phyloP scores from a whole-genome alignment of 2,888 invertebrate genomes.

The Ennomos quercinarius region DNA sequence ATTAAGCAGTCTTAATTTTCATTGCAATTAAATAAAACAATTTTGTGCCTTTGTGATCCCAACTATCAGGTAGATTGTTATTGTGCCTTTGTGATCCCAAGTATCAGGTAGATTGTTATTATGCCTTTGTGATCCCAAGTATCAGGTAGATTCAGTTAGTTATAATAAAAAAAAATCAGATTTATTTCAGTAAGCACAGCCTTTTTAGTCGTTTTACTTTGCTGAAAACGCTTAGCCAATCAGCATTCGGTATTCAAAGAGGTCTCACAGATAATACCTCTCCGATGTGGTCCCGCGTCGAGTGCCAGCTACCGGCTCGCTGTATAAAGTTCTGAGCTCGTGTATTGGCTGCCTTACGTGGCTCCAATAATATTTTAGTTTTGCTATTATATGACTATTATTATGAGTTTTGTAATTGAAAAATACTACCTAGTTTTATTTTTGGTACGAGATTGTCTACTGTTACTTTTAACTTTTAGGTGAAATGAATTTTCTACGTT shows the following conservation, averaged over 20 bases:
- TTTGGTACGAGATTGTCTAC: too few species aligned
- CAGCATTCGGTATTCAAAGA: slow-evolving; percentile 23
- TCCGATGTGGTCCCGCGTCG: slow-evolving; percentile 1
- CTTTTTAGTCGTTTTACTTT: slow-evolving; percentile 1
- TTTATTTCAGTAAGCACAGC: slow-evolving; percentile 5
- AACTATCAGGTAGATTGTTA: too few species aligned
- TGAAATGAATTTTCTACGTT: too few species aligned
- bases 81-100: too few species aligned
- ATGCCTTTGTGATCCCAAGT: too few species aligned
- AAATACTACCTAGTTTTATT: too few species aligned
- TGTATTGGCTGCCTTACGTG: slow-evolving; percentile 1
- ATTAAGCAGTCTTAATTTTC: not conserved
- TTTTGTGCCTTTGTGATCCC: too few species aligned
- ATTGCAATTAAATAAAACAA: too few species aligned
- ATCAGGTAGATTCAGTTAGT: too few species aligned
- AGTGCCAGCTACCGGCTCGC: not conserved
- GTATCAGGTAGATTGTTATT: too few species aligned
- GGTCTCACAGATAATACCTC: slow-evolving; percentile 13
- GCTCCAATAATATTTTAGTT: not conserved
- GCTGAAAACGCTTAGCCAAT: slow-evolving; percentile 13
- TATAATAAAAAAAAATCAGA: too few species aligned
- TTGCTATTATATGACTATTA: not conserved
- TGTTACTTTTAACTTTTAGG: too few species aligned
- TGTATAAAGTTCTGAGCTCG: slow-evolving; percentile 1
- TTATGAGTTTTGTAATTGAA: not conserved